phyloP scores from a whole-genome alignment of 2,113 vertebrate genomes.

The Ploceus nigricollis region DNA sequence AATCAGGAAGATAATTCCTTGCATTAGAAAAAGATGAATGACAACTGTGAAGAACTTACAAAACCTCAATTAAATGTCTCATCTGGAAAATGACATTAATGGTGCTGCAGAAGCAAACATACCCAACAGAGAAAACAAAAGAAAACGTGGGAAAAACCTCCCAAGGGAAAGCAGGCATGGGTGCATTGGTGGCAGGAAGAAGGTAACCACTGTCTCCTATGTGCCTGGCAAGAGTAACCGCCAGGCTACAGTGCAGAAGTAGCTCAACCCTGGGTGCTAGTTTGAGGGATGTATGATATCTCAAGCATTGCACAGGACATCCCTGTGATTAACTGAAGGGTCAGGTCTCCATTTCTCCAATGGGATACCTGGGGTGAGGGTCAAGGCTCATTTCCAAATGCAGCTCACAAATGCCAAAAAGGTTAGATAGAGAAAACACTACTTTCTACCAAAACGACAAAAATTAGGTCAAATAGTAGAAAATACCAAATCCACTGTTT shows the following conservation, averaged over 20 bases:
- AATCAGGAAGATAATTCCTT: not conserved
- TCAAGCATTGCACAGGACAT: not conserved
- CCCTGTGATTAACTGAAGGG: not conserved
- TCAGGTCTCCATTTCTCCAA: not conserved
- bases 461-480: not conserved
- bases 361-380: not conserved
- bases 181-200: not conserved
- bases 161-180: not conserved
- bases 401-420: not conserved
- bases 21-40: not conserved
- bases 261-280: not conserved
- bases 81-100: not conserved
- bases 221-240: not conserved
- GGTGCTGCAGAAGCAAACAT: not conserved
- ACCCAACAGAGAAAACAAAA: not conserved
- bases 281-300: not conserved
- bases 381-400: not conserved
- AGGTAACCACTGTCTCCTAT: not conserved
- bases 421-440: not conserved
- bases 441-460: not conserved
- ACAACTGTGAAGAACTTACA: not conserved
- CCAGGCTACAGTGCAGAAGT: fast-evolving
- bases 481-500: not conserved
- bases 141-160: not conserved
- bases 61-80: not conserved